Evolutionary conservation across 1,140 invertebrate species (phyloP).

Genomic region (Drosophila dunni): DNA sequence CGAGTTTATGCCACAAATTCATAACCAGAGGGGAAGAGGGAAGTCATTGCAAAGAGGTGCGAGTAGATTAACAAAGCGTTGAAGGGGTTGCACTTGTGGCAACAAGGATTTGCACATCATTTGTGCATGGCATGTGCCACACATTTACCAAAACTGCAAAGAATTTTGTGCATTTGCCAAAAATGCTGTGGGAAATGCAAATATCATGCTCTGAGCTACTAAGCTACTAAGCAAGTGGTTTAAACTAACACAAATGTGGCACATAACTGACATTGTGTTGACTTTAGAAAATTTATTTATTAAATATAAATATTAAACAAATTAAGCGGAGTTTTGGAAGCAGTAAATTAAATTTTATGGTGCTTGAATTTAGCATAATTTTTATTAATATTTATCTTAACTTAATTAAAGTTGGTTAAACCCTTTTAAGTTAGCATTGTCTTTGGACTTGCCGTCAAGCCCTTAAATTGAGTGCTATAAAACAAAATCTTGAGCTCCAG

Average conservation of each 20-base stretch:
- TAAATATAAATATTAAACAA: too few relatives aligned
- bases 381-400: too few relatives aligned
- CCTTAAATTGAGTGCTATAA: neutral
- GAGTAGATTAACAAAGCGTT: neutral
- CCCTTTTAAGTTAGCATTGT: too few relatives aligned
- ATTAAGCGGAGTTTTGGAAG: too few relatives aligned
- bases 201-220: neutral
- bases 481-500: constrained; percentile 29
- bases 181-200: neutral
- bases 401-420: too few relatives aligned
- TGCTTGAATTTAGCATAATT: too few relatives aligned
- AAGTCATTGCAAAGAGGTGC: neutral
- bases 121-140: constrained; percentile 13
- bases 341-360: too few relatives aligned
- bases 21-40: neutral
- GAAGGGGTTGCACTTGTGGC: constrained; percentile 9
- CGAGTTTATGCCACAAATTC: neutral
- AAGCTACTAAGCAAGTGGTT: neutral
- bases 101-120: constrained; percentile 44
- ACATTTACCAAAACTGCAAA: neutral
- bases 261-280: too few relatives aligned
- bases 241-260: neutral
- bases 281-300: too few relatives aligned
- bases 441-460: neutral
- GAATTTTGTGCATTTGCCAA: neutral